Evolutionary conservation across 2,888 invertebrate genomes (phyloP), one percentile per base, ranked within the genome.

Genomic region (Nezara viridula): DNA sequence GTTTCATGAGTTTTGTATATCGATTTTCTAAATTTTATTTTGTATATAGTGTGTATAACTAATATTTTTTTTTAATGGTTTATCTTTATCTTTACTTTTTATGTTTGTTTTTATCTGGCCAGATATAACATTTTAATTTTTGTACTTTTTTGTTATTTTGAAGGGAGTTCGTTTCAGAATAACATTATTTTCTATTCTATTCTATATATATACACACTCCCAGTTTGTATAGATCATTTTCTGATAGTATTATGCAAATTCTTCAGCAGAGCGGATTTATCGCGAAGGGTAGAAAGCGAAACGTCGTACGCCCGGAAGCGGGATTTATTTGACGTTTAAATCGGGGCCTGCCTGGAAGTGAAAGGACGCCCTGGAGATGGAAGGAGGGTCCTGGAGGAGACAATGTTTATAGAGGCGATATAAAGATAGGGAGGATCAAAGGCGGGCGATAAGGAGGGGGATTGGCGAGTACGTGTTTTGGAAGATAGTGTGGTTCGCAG

Each of bases 321-420:
- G 77, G 24, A 77, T 77, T 77, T 77, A 77, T 77, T 44, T 44
- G 40, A 40, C 77, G 77, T 40, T 77, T 40, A 44, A 77, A 77
- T 77, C 37, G 77, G 24, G 7, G 40, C 16, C 9, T 21, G 77
- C 0, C 73, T 37, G 32, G 73, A 73, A 73, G 73, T 73, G 73
- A 73, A 73, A 73, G 73, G 32, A 73, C 27, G 66, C n/a, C n/a
- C 4, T 44, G 21, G 40, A 37, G 81, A 81, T 21, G 27, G 81
- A 81, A 12, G 81, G 81, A 27, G 85, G 44, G 19, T 10, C 32
- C 27, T 37, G 73, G 6, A 49, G 86, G 32, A 86, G 86, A 55
- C 86, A 86, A 55, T 86, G 86, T 86, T 52, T 86, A 86, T 86
- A 86, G 49, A 52, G 86, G 27, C 86, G 55, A 86, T 86, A 55